Evolutionary conservation across 2,888 invertebrate species (phyloP).

Genomic region (Unio delphinus): DNA sequence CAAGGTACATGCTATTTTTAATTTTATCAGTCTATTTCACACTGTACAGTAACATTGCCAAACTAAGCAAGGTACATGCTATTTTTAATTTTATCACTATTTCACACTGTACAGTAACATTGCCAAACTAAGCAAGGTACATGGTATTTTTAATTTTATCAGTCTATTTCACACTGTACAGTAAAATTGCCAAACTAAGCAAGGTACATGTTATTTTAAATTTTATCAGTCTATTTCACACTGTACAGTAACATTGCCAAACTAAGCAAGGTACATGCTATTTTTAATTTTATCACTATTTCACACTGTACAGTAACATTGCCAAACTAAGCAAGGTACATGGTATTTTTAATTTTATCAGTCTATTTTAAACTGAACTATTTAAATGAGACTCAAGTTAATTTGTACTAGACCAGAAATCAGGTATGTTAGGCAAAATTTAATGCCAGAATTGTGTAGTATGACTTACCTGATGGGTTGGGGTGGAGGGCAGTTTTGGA

Average conservation of each 20-base stretch:
- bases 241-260: constrained; percentile 83
- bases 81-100: background rate
- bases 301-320: constrained; percentile 82
- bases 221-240: constrained; percentile 58
- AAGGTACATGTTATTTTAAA: constrained; percentile 72
- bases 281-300: background rate
- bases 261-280: constrained; percentile 76
- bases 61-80: constrained; percentile 76
- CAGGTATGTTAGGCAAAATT: no score
- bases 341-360: background rate
- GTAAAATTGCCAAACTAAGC: constrained; percentile 81
- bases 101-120: constrained; percentile 82
- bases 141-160: constrained; percentile 5
- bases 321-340: constrained; percentile 78
- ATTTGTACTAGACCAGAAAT: no score
- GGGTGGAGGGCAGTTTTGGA: no score
- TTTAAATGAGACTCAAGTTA: no score
- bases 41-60: constrained; percentile 83
- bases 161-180: constrained; percentile 77
- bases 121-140: constrained; percentile 78
- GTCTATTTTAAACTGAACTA: no score
- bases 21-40: constrained; percentile 57
- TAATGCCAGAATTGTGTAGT: no score
- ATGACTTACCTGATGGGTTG: no score
- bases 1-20: constrained; percentile 72